phyloP scores from a whole-genome alignment of 1,140 invertebrate species.

The Ostrea denselamellosa region DNA sequence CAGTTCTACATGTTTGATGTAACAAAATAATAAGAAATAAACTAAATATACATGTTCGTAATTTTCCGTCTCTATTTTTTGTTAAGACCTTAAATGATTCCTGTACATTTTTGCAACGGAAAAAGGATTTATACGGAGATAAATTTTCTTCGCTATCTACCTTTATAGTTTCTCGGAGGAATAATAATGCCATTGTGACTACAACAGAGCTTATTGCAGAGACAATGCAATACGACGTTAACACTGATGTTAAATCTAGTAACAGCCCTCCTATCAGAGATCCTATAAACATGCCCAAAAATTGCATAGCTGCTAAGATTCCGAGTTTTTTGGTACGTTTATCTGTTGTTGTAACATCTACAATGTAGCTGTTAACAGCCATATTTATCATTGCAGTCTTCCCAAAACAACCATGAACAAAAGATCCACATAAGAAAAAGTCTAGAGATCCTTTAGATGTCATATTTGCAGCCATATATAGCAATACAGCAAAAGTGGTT shows the following conservation, averaged over 20 bases:
- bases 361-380: constrained; percentile 72
- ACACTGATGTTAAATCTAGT: constrained; percentile 61
- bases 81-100: constrained; percentile 61
- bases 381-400: constrained; percentile 73
- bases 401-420: constrained; percentile 70
- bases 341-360: constrained; percentile 63
- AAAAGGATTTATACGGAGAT: constrained; percentile 61
- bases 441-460: constrained; percentile 53
- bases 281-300: constrained; percentile 72
- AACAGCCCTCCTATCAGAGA: constrained; percentile 68
- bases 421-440: constrained; percentile 66
- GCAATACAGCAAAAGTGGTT: constrained; percentile 66
- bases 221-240: constrained; percentile 67
- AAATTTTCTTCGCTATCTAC: constrained; percentile 57
- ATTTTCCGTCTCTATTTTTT: constrained; percentile 56
- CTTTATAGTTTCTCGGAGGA: constrained; percentile 66
- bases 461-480: constrained; percentile 69
- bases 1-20: constrained; percentile 65
- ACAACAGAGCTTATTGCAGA: constrained; percentile 61
- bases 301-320: constrained; percentile 72
- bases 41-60: constrained; percentile 57
- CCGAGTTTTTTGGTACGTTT: constrained; percentile 67
- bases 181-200: constrained; percentile 60
- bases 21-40: constrained; percentile 60
- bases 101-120: constrained; percentile 58